Conservation (phyloP, 2,888 invertebrate genomes). For the Heliconius ethilla region DNA sequence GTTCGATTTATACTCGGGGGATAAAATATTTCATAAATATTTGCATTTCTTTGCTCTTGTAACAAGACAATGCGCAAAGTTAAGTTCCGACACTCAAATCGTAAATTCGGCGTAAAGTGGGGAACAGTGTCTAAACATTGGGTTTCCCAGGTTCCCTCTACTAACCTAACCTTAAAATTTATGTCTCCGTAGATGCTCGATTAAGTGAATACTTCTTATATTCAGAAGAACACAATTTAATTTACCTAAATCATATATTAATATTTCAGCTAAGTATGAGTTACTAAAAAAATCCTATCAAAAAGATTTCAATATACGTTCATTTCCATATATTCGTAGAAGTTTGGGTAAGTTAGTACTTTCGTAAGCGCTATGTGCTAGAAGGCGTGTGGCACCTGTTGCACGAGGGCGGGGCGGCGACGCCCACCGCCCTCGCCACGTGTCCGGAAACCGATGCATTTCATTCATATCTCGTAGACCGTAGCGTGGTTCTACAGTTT, state of each 20-base stretch:
- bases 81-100: too few relatives aligned
- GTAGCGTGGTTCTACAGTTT: conserved; percentile 11
- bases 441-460: conserved; percentile 39
- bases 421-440: conserved; percentile 70
- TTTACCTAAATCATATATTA: too few relatives aligned
- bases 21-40: too few relatives aligned
- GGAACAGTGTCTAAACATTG: too few relatives aligned
- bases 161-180: too few relatives aligned
- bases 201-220: neutral
- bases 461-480: conserved; percentile 37
- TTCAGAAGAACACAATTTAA: neutral
- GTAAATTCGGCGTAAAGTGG: too few relatives aligned
- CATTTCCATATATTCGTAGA: neutral
- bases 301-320: neutral
- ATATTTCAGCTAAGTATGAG: too few relatives aligned
- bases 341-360: conserved; percentile 22
- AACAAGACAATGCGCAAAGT: too few relatives aligned
- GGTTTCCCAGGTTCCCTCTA: too few relatives aligned
- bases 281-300: neutral
- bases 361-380: conserved; percentile 30
- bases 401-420: conserved; percentile 68
- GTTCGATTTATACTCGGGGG: too few relatives aligned
- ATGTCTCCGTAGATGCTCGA: too few relatives aligned
- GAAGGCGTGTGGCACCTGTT: conserved; percentile 64
- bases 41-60: too few relatives aligned